Conservation (phyloP, 2,888 invertebrate genomes). For the Drosophila helvetica region DNA sequence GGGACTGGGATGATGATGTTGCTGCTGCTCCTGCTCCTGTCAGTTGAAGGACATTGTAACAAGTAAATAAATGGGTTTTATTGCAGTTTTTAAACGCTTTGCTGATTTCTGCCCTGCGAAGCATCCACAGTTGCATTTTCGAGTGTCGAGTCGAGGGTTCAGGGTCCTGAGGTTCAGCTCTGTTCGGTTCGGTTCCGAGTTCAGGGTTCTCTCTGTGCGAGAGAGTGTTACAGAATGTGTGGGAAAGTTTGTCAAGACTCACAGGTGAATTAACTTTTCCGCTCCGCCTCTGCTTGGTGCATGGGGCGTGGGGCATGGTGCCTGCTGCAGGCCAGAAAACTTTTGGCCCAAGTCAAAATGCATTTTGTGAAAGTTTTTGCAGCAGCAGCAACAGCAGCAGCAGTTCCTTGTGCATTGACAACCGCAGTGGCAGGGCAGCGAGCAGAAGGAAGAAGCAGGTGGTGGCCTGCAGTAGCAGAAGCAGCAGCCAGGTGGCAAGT, state of each 20-base stretch:
- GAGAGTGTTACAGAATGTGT: conserved; percentile 36
- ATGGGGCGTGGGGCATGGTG: conserved; percentile 25
- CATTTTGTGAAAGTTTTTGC: conserved; percentile 68
- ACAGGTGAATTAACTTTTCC: conserved; percentile 79
- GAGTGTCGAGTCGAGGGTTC: conserved; percentile 22
- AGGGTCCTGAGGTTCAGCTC: neutral
- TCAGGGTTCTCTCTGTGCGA: conserved; percentile 2
- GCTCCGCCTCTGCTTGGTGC: conserved; percentile 56
- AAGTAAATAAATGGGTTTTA: conserved; percentile 72
- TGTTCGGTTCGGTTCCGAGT: neutral
- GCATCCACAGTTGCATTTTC: conserved; percentile 39
- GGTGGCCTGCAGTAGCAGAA: conserved; percentile 9
- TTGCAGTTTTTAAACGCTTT: conserved; percentile 78
- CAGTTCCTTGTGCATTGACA: conserved; percentile 61
- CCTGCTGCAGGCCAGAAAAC: conserved; percentile 62
- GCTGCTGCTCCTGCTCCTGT: conserved; percentile 15
- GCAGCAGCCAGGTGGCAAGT: conserved; percentile 6
- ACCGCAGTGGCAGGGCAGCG: conserved; percentile 51
- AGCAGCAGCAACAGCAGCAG: conserved; percentile 58
- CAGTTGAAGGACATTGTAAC: conserved; percentile 65
- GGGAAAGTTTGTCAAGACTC: conserved; percentile 75
- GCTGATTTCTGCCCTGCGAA: conserved; percentile 68
- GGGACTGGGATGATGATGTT: conserved; percentile 19
- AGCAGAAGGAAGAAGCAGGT: conserved; percentile 9
- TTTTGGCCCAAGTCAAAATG: conserved; percentile 74